phyloP scores from a whole-genome alignment of 2,888 invertebrate species.

The Pherbina coryleti region DNA sequence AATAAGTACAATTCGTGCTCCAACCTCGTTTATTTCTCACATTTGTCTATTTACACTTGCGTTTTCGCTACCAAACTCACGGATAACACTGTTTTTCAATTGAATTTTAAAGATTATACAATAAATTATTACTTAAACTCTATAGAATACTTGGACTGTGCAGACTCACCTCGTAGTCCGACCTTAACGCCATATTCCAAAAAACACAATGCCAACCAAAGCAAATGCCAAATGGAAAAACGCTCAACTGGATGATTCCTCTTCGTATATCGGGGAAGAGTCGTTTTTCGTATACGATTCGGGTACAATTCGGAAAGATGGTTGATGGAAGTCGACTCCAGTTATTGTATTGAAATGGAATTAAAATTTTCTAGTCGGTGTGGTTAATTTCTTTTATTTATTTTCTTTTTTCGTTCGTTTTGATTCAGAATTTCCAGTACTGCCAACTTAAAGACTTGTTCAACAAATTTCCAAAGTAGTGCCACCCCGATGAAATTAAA shows the following conservation, averaged over 20 bases:
- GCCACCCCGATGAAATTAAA: not conserved
- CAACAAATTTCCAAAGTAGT: not conserved
- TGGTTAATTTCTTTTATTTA: not conserved
- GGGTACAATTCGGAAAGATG: not conserved
- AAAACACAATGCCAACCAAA: slow-evolving; percentile 40
- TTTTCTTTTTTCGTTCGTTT: not conserved
- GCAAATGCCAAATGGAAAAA: slow-evolving; percentile 20
- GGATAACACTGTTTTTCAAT: slow-evolving; percentile 21
- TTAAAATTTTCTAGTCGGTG: not conserved
- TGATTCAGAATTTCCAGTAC: not conserved
- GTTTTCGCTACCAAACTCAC: slow-evolving; percentile 12
- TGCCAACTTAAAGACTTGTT: not conserved
- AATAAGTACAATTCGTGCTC: not conserved
- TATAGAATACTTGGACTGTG: not conserved
- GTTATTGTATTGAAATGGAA: not conserved
- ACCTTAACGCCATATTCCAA: slow-evolving; percentile 68
- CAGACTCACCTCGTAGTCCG: slow-evolving; percentile 68
- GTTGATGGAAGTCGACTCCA: not conserved
- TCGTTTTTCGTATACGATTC: not conserved
- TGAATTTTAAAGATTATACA: slow-evolving; percentile 27
- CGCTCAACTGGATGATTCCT: not conserved
- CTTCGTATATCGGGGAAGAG: not conserved
- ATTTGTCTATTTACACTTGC: not conserved
- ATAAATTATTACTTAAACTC: not conserved
- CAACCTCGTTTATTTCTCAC: not conserved